Evolutionary conservation across 2,797 vertebrate species (phyloP).

Genomic region (Otolemur crassicaudatus): DNA sequence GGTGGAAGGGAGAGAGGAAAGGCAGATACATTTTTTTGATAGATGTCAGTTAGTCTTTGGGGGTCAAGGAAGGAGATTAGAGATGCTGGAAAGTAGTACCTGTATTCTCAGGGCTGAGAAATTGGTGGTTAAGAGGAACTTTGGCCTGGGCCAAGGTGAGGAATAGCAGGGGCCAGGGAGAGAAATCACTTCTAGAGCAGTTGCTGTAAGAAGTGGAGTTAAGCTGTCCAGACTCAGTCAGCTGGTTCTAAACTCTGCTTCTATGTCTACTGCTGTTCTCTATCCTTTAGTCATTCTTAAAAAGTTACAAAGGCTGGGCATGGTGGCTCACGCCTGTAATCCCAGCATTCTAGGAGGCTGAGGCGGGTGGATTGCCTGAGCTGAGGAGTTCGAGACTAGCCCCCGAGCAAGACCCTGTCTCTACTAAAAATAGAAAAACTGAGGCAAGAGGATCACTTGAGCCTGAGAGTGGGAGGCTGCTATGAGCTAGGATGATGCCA

Average conservation of each 20-base stretch:
- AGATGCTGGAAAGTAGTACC: neutral
- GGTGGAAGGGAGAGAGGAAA: neutral
- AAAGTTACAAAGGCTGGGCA: neutral
- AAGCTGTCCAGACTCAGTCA: neutral
- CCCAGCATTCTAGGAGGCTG: no score
- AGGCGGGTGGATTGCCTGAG: no score
- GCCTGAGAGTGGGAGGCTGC: no score
- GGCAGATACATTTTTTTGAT: neutral
- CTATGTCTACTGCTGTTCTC: neutral
- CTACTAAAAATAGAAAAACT: no score
- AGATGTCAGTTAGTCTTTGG: neutral
- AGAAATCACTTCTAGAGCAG: neutral
- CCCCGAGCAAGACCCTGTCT: no score
- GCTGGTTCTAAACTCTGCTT: neutral
- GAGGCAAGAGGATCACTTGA: no score
- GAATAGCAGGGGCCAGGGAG: neutral
- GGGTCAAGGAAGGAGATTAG: neutral
- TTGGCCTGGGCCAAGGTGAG: neutral
- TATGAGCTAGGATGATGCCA: no score
- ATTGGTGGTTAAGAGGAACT: neutral
- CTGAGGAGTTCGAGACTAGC: no score
- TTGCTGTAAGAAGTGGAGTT: neutral
- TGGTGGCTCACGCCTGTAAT: no score
- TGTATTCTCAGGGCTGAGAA: neutral
- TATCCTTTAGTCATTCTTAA: neutral